Base-by-base conservation (phyloP, 2,797 vertebrate genomes). In the Lepidocolaptes lacrymiger region DNA sequence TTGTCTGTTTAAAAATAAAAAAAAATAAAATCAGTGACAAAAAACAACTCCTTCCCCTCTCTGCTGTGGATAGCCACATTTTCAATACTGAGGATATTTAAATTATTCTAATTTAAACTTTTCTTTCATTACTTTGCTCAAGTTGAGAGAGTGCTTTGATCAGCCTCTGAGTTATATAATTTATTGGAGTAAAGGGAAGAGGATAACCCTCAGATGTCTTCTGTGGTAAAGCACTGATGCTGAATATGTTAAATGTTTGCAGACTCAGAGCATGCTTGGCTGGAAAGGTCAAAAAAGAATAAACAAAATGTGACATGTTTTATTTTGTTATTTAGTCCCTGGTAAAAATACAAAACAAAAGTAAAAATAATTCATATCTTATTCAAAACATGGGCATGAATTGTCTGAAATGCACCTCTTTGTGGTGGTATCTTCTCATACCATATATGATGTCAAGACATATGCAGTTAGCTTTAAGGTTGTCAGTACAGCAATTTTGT, bases 181-280 rank as follows among this genome's bases (percentile, higher is more conserved):
- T 98, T 98, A 98, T 98, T 98, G 97, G 95, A 98, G 97, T 81
- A 91, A 96, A 98, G 97, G 97, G 95, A 98, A 97, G 97, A 98
- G 98, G 97, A 98, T 98, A 98, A 98, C 98, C 97, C 98, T 99
- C 98, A 98, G 98, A 99, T 98, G 98, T 99, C 97, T 98, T 98
- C 98, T 98, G 97, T 96, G 97, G 98, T 97, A 97, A 98, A 98
- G 98, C 97, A 98, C 97, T 99, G 98, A 99, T 98, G 98, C 92
- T 97, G 97, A 97, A 98, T 98, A 98, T 98, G 98, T 98, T 99
- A 99, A 99, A 98, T 97, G 98, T 98, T 98, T 98, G 98, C 98
- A 98, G 98, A 98, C 98, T 97, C 97, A 98, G 97, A 98, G 85
- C 94, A 96, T 97, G 96, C 89, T 97, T 91, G 89, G 75, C 95